Base-by-base conservation (phyloP, 2,797 vertebrate species). In the Darevskia nairensis region DNA sequence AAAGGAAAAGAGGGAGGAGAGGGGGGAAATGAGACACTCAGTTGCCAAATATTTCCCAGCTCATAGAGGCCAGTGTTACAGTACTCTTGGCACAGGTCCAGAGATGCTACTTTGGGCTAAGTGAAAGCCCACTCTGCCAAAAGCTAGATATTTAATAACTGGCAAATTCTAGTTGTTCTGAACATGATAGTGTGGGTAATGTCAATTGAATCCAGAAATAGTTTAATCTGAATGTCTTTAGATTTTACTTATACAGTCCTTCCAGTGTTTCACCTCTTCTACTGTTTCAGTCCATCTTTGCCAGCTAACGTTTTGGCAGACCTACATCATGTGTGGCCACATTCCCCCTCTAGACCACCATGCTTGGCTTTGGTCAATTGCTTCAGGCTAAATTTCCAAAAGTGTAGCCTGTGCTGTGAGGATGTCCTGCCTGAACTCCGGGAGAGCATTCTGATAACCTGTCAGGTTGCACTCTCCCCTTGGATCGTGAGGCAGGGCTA, bases 31-130 rank as follows among this genome's bases (percentile, higher is more conserved):
- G n/a, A 75, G 2, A 13, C 84, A 5, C 46, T 92, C 94, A 88
- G 46, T 2, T 85, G 66, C 80, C 50, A 82, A 35, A 25, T 92
- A 68, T 84, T 92, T 88, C 17, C 61, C 61, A 83, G 89, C 80
- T 92, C 89, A 83, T 85, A 93, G 83, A 85, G 59, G 35, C 39
- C 88, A 80, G 76, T 80, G 76, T 72, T 89, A 2, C 80, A 92
- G 91, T 89, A n/a, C 78, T 85, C 44, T 35, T 85, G 89, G 25
- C 80, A 35, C 4, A 39, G 71, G 59, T 76, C 88, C 90, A 94
- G 88, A 82, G 91, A 92, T 93, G 90, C 76, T 92, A 64, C 87
- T 82, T 83, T 64, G 25, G 8, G 0, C 84, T 72, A 68, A 85
- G 66, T 76, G 90, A 88, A 93, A 92, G 78, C 71, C 27, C 2